Evolutionary conservation across 2,797 vertebrate species (phyloP).

Genomic region (Eptatretus atami): DNA sequence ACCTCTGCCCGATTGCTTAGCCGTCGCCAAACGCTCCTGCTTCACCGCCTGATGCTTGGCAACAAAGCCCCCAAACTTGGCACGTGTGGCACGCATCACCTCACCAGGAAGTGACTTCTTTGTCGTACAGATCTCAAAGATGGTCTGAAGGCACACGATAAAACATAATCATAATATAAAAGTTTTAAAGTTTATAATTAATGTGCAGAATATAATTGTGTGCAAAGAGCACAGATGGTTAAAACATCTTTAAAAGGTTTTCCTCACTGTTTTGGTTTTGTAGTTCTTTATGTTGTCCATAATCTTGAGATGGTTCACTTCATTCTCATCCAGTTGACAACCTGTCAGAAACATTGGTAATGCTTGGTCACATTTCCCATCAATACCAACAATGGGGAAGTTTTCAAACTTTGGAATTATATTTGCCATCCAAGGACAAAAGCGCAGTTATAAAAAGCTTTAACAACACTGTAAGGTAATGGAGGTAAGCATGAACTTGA

Average conservation of each 20-base stretch:
- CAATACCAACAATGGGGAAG: not conserved
- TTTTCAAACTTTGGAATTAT: too few species aligned
- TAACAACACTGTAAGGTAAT: too few species aligned
- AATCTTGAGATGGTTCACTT: slow-evolving; percentile 41
- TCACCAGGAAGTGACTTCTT: slow-evolving; percentile 31
- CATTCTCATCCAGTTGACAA: slow-evolving; percentile 26
- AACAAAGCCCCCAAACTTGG: slow-evolving; percentile 23
- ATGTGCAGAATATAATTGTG: too few species aligned
- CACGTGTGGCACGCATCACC: slow-evolving; percentile 56
- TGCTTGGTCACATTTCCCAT: not conserved
- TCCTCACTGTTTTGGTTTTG: slow-evolving; percentile 44
- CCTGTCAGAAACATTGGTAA: slow-evolving; percentile 16
- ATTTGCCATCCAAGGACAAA: too few species aligned
- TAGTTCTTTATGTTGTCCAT: slow-evolving; percentile 55
- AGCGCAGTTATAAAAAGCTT: too few species aligned
- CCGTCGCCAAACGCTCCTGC: slow-evolving; percentile 15
- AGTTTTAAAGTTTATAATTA: too few species aligned
- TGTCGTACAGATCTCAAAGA: slow-evolving; percentile 71
- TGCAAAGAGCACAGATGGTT: too few species aligned
- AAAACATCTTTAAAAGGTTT: not conserved
- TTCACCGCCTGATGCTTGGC: slow-evolving; percentile 27
- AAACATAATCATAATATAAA: too few species aligned
- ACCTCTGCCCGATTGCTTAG: not conserved
- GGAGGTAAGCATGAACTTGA: too few species aligned
- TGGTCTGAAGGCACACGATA: slow-evolving; percentile 23